phyloP scores from a whole-genome alignment of 2,113 vertebrate genomes.

The Xenopus laevis region DNA sequence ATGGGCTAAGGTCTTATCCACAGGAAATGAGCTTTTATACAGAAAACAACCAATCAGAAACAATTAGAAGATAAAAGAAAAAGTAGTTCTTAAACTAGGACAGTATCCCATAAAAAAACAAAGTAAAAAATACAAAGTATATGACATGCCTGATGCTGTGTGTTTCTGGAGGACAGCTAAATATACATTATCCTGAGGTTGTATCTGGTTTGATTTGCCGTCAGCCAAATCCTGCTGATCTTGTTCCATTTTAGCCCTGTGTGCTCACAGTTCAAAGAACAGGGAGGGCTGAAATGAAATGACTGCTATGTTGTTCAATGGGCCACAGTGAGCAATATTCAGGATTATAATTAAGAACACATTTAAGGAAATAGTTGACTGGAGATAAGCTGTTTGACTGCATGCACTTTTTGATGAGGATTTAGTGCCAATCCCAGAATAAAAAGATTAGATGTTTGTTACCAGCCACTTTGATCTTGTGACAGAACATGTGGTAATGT shows the following conservation, averaged over 20 bases:
- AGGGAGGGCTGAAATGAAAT: conserved; percentile 75
- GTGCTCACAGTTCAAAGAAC: conserved; percentile 80
- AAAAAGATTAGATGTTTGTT: conserved; percentile 80
- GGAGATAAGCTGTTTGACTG: conserved; percentile 75
- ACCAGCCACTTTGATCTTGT: conserved; percentile 77
- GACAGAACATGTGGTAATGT: conserved; percentile 75
- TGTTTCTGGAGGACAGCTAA: conserved; percentile 74
- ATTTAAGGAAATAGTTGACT: conserved; percentile 75
- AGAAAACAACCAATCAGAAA: no score
- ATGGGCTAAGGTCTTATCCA: no score
- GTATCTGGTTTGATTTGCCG: conserved; percentile 75
- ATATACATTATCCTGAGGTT: conserved; percentile 68
- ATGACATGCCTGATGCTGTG: no score
- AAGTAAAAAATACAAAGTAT: no score
- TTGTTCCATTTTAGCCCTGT: conserved; percentile 70
- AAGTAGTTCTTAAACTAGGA: no score
- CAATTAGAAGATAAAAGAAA: no score
- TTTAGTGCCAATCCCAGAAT: conserved; percentile 72
- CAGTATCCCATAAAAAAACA: no score
- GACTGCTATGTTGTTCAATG: conserved; percentile 78
- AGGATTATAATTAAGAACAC: conserved; percentile 81
- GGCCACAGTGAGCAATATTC: conserved; percentile 74
- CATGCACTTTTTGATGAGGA: conserved; percentile 72
- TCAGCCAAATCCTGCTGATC: conserved; percentile 74
- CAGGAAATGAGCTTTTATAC: no score